Conservation (phyloP, 2,888 invertebrate species). For the Acanthopleura granulata region DNA sequence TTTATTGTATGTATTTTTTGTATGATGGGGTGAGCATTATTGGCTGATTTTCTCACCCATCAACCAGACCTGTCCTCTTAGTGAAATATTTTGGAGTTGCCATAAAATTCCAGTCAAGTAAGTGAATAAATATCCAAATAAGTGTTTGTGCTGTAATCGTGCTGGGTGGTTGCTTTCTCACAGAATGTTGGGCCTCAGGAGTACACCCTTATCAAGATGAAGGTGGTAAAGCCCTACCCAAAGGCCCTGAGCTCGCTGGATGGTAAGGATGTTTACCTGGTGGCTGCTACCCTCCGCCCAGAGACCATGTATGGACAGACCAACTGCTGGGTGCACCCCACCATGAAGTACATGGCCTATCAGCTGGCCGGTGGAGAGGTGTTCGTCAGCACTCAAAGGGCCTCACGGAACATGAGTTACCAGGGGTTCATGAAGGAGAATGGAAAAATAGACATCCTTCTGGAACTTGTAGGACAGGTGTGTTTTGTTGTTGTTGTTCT, state of each 20-base stretch:
- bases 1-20: too few species aligned
- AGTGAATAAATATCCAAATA: too few species aligned
- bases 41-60: too few species aligned
- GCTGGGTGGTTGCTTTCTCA: constrained; percentile 25
- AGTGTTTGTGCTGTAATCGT: too few species aligned
- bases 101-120: too few species aligned
- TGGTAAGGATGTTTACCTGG: constrained; percentile 78
- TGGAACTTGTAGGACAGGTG: constrained; percentile 70
- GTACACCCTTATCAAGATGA: constrained; percentile 96
- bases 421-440: constrained; percentile 89
- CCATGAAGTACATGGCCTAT: constrained; percentile 92
- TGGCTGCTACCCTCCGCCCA: constrained; percentile 97
- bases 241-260: constrained; percentile 72
- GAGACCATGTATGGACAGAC: constrained; percentile 99
- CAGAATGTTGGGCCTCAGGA: constrained; percentile 96
- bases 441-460: constrained; percentile 81
- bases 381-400: constrained; percentile 87
- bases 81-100: too few species aligned
- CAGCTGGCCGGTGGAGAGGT: constrained; percentile 78
- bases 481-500: too few species aligned
- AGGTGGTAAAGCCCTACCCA: constrained; percentile 82
- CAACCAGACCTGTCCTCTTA: too few species aligned
- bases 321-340: constrained; percentile 98
- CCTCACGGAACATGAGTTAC: constrained; percentile 95
- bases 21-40: too few species aligned